Base-by-base conservation (phyloP, 2,113 vertebrate species). In the Hemibagrus wyckioides region DNA sequence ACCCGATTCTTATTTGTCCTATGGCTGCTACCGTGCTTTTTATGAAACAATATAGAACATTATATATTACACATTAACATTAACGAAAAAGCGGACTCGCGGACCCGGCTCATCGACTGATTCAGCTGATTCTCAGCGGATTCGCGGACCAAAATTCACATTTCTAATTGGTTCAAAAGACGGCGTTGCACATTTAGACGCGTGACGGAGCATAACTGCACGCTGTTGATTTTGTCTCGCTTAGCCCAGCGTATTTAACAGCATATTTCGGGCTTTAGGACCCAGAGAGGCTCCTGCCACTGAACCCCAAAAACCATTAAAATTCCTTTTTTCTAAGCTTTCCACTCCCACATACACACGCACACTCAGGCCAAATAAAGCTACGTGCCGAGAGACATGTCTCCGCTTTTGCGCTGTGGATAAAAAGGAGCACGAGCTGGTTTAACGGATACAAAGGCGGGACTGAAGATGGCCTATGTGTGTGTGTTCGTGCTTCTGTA, bases 381-480 rank as follows among this genome's bases (percentile, higher is more conserved):
- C 65, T 92, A 95, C 94, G 93, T 94, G 94, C 93, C 44, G 85
- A 0, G 73, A 81, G 92, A 88, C 94, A 95, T 94, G 94, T 86
- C 6, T 9, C 11, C 0, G 52, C 21, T 28, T 54, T 36, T 85
- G 39, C 77, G 89, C 30, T 89, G 90, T 90, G 89, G 80, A 41
- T 73, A 57, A 85, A 94, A 19, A 92, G 19, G 54, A 23, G 76
- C 77, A 8, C 77, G 17, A 21, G 30, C 17, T 92, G 94, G 90
- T 91, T 79, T 89, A 77, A 77, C 48, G 82, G 41, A 84, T 57
- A 76, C 71, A 33, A 80, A 30, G 30, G 36, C 57, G 5, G 89
- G 3, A 86, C 81, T 82, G 54, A 59, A 15, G 14, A 81, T 81
- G 79, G 79, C 54, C 30, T 7, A 6, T 6, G 25, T 52, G 21